These are phyloP conservation scores for Cromileptes altivelis DNA, from an alignment of 2,113 vertebrate species.

Conservation along the genomic window DNA sequence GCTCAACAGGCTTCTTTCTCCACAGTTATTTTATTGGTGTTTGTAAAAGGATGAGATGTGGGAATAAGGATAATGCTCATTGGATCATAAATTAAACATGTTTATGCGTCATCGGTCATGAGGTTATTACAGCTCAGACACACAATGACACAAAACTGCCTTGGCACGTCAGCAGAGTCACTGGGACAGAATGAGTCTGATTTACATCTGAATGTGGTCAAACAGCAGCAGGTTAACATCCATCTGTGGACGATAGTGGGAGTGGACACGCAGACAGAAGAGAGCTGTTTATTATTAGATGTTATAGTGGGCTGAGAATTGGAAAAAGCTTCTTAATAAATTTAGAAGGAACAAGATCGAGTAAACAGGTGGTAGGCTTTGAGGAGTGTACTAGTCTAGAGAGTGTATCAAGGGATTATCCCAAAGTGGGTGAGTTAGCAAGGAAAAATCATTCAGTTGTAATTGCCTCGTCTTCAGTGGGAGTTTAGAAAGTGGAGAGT, in stretches of 20 bases:
- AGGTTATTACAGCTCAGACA: background rate
- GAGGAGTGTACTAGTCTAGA: too few relatives aligned
- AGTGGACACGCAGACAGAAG: background rate
- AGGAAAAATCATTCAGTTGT: too few relatives aligned
- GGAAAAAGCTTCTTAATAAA: too few relatives aligned
- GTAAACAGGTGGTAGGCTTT: too few relatives aligned
- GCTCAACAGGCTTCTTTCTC: background rate
- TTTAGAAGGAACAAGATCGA: too few relatives aligned
- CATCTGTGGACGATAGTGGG: background rate
- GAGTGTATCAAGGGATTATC: too few relatives aligned
- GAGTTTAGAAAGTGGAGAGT: too few relatives aligned
- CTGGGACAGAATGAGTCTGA: background rate
- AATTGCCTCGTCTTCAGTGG: too few relatives aligned
- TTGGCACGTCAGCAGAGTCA: background rate
- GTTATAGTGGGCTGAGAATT: too few relatives aligned
- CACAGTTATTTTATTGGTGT: slow-evolving; percentile 3
- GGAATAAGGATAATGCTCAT: background rate
- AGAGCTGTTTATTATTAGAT: too few relatives aligned
- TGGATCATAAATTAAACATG: slow-evolving; percentile 32
- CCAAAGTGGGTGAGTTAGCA: too few relatives aligned
- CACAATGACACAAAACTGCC: slow-evolving; percentile 20
- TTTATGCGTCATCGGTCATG: slow-evolving; percentile 9
- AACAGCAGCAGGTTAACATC: background rate
- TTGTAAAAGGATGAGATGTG: slow-evolving; percentile 28
- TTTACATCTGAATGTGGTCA: background rate